phyloP scores from a whole-genome alignment of 2,888 invertebrate species.

The Actias luna region DNA sequence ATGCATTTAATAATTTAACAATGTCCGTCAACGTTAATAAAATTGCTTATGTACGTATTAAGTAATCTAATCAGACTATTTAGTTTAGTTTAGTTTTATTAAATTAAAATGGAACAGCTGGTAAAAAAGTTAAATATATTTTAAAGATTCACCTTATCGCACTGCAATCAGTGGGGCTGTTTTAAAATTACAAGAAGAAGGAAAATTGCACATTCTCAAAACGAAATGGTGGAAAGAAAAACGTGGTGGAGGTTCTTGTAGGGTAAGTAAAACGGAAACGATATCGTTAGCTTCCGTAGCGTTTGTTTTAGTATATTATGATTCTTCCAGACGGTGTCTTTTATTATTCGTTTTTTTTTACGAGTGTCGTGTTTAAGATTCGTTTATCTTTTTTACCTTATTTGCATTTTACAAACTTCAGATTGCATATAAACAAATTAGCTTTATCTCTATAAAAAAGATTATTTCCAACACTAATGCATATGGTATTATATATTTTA shows the following conservation, averaged over 20 bases:
- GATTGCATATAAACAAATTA: not conserved
- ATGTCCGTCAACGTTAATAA: too few species aligned
- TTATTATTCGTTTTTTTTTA: not conserved
- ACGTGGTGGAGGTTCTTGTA: constrained; percentile 92
- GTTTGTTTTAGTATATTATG: not conserved
- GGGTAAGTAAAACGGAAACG: constrained; percentile 78
- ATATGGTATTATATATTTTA: not conserved
- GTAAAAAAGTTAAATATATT: constrained; percentile 13
- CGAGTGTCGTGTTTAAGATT: not conserved
- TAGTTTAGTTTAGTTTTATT: not conserved
- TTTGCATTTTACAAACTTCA: not conserved
- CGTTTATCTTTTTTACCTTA: not conserved
- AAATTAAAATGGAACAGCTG: too few species aligned
- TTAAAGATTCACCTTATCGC: constrained; percentile 94
- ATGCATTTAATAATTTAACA: too few species aligned
- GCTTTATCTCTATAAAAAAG: not conserved
- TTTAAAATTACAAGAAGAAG: constrained; percentile 96
- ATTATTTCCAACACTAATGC: not conserved
- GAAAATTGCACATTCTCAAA: constrained; percentile 94
- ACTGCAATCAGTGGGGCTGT: constrained; percentile 97
- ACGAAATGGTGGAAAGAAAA: constrained; percentile 99
- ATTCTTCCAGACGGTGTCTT: not conserved
- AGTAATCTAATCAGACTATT: not conserved
- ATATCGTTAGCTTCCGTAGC: not conserved
- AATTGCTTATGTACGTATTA: too few species aligned